Evolutionary conservation across 1,140 invertebrate genomes (phyloP), one percentile per base, ranked within the genome.

Genomic region (Argopecten irradians): DNA sequence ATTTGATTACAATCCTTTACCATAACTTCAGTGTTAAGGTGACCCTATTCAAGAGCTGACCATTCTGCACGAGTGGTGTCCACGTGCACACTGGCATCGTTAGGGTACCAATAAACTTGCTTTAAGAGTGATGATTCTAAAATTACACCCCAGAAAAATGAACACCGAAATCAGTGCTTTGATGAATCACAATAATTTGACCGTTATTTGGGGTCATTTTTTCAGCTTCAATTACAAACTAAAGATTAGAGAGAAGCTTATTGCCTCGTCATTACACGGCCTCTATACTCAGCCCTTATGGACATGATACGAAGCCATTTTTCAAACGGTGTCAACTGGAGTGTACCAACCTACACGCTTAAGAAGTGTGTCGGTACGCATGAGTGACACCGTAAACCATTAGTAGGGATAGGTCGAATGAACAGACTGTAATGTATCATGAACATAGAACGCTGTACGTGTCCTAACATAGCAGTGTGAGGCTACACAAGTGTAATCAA

Each of bases 181-280:
- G 55, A 71, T 71, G 55, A 71, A 71, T 71, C 55, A 71, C 55
- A 71, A 71, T 71, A 71, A 71, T 71, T 71, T 71, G 55, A 71
- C 55, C 55, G 55, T 71, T 71, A 71, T 71, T 71, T 71, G 5
- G 55, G 55, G 55, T 71, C 55, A 71, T 71, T 8, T 71, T 71
- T 71, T 71, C 55, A 71, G 55, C 55, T 71, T 71, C 55, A 71
- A 28, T 71, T 71, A 71, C 55, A n/a, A 71, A 71, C 55, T n/a
- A 71, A 71, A 71, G 55, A 71, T 71, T 71, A 71, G n/a, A 71
- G 22, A 71, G 55, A 28, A 71, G 55, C 22, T 71, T 71, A n/a
- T 71, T n/a, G 55, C 55, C n/a, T 71, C 55, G 55, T 71, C 55
- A 71, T 71, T 71, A 71, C 55, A 71, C 55, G 55, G 19, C 22